Base-by-base conservation (phyloP, 2,888 invertebrate species). In the Polydrusus tereticollis region DNA sequence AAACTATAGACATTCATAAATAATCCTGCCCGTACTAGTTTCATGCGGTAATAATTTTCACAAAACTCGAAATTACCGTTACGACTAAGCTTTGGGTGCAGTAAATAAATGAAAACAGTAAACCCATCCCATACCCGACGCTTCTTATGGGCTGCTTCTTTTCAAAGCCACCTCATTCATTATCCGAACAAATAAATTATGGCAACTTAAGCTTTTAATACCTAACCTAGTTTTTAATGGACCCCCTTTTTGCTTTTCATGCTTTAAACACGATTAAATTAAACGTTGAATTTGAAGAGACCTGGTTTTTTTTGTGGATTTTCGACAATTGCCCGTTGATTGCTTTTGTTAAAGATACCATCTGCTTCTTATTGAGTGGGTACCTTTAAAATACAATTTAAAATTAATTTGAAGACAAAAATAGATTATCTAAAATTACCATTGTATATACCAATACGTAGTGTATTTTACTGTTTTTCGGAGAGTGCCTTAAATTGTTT, bases 91-190 rank as follows among this genome's bases (percentile, higher is more conserved):
- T 73, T 60, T 69, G 65, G 69, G 47, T 63, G 43, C 59, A 71
- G 7, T 59, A 52, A 21, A 26, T 38, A 43, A 43, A 23, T 43
- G 23, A 20, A 33, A 57, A 50, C 41, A n/a, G 23, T 29, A 45
- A 29, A 43, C 71, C 70, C 66, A 66, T 65, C 55, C 69, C 55
- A 62, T 58, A 69, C 57, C 43, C 63, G 57, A 63, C 43, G 23
- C 45, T 21, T 21, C 23, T 47, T 47, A 65, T 65, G 59, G 68
- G 60, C 41, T 23, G 67, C n/a, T 72, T 63, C 64, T 58, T 65
- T 59, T 58, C 50, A 72, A 58, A 68, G 20, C 47, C 47, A 63
- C 50, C 73, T 73, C 65, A 66, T 69, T 73, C 65, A 69, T 73
- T 73, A 55, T 55, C 58, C 21, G 62, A 38, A 41, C 71, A 66